These are phyloP conservation scores for Pungitius pungitius DNA, from an alignment of 2,113 vertebrate species.

Conservation along the genomic window DNA sequence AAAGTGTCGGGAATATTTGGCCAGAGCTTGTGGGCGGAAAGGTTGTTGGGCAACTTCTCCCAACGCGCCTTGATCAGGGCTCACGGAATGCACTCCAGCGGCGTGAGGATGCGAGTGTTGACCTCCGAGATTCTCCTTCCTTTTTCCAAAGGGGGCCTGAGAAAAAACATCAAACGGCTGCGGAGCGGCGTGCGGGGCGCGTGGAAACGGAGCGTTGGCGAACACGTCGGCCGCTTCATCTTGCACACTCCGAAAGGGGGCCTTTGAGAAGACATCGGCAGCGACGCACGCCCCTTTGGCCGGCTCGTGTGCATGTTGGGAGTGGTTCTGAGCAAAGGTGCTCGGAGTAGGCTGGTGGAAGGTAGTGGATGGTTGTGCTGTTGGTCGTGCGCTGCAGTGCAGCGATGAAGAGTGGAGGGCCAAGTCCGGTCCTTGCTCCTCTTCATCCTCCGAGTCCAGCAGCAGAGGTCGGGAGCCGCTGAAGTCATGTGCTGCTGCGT, in stretches of 20 bases:
- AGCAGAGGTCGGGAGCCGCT: constrained; percentile 93
- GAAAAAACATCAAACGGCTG: constrained; percentile 90
- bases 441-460: constrained; percentile 93
- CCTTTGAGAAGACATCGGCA: constrained; percentile 87
- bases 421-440: constrained; percentile 64
- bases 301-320: constrained; percentile 56
- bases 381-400: constrained; percentile 1
- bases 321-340: constrained; percentile 50
- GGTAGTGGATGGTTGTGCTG: constrained; percentile 32
- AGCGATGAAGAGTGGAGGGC: constrained; percentile 15
- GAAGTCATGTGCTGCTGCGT: constrained; percentile 84
- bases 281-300: constrained; percentile 39
- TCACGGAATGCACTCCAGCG: constrained; percentile 26
- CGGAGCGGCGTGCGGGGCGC: constrained; percentile 33
- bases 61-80: constrained; percentile 77
- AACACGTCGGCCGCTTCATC: constrained; percentile 87
- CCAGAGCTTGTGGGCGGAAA: constrained; percentile 88
- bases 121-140: constrained; percentile 77
- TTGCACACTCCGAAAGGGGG: constrained; percentile 84
- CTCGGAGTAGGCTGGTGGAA: constrained; percentile 32
- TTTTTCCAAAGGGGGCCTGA: constrained; percentile 93
- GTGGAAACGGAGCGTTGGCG: constrained; percentile 90
- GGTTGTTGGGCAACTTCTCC: constrained; percentile 77
- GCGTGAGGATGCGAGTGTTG: constrained; percentile 31
- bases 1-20: constrained; percentile 97